These are phyloP conservation scores for Sebastes hopkinsi DNA, from an alignment of 2,797 vertebrate genomes.

Conservation along the genomic window DNA sequence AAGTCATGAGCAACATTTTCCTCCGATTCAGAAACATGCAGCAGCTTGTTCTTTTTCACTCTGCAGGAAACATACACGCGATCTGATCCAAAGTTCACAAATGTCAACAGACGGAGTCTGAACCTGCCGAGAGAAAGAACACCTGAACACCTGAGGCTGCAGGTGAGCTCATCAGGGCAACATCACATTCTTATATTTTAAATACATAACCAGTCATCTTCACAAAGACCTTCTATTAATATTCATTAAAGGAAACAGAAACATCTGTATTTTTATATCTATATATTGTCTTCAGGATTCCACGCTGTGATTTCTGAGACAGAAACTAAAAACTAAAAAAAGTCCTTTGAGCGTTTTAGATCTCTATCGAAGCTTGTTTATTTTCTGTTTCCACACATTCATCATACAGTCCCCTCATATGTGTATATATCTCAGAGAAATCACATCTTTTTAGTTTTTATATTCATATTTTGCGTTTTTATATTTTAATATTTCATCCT, in stretches of 20 bases:
- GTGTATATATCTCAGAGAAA: too few relatives aligned
- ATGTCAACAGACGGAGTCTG: neutral
- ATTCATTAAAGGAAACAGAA: neutral
- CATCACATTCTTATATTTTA: neutral
- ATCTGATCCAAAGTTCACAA: neutral
- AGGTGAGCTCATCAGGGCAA: neutral
- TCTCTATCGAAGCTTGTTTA: too few relatives aligned
- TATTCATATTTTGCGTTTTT: neutral
- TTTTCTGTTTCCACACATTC: too few relatives aligned
- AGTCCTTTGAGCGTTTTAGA: too few relatives aligned
- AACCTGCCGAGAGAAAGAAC: neutral
- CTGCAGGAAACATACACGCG: too few relatives aligned
- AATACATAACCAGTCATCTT: neutral
- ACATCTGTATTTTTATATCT: neutral
- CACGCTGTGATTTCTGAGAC: neutral
- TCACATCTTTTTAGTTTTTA: neutral
- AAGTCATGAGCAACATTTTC: neutral
- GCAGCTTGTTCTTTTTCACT: neutral
- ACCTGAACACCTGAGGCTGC: conserved; percentile 19
- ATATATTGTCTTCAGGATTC: neutral
- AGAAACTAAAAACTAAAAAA: neutral
- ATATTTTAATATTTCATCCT: neutral
- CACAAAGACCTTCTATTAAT: neutral
- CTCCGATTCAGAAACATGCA: neutral
- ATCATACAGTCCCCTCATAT: too few relatives aligned